Base-by-base conservation (phyloP, 2,797 vertebrate genomes). In the Scyliorhinus canicula region DNA sequence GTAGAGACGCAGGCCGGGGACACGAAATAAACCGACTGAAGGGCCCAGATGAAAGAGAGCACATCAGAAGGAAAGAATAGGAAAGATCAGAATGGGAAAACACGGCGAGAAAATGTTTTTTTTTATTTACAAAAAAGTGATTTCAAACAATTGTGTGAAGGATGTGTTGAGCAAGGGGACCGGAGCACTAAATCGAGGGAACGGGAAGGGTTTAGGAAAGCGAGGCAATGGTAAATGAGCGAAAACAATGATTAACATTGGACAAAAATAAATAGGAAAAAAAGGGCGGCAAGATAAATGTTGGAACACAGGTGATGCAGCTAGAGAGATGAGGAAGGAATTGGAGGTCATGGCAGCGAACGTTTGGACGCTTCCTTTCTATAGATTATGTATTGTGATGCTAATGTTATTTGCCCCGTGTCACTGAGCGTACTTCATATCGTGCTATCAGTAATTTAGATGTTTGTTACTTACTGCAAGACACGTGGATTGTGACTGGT, bases 391-490 rank as follows among this genome's bases (percentile, higher is more conserved):
- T 74, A 94, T 94, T 94, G 93, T 94, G 11, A 74, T 74, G 65
- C 93, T 94, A 94, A 94, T 94, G 31, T 50, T 44, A 71, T 71
- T 50, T 94, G 93, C 47, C 93, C 93, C 67, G 93, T 94, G 93
- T 94, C 93, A 94, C 93, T 94, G 67, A 65, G 67, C 67, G 67
- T 74, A 94, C 93, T 94, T 94, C 93, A 94, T 94, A 94, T 94
- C 93, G 31, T 74, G 69, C 44, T 71, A 74, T 74, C 65, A 94
- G 93, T 69, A 94, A 94, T 94, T 69, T 69, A 71, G 93, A 94
- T 47, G 93, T 94, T 94, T 69, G 47, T 74, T 94, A 71, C 93
- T 94, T 71, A 94, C 65, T 52, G 44, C 52, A 94, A 74, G 93
- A 94, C 93, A 94, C 93, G 93, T 94, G 93, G 93, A 52, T 71